Conservation (phyloP, 1,140 invertebrate species). For the Neodiprion pinetum region DNA sequence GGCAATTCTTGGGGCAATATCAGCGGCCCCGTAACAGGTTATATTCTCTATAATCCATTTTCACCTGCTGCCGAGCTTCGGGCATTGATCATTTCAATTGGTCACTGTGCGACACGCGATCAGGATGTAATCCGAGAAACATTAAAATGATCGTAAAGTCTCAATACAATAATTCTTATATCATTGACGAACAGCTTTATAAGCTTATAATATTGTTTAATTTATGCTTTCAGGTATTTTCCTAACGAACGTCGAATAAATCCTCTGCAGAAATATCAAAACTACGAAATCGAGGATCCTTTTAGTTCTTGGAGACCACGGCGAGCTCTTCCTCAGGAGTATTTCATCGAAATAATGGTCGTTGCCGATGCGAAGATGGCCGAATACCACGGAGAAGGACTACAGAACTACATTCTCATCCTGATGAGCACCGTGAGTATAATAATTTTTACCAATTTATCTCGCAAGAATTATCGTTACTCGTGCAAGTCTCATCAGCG, state of each 20-base stretch:
- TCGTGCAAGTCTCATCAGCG: no score
- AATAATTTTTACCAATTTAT: no score
- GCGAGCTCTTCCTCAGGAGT: constrained; percentile 64
- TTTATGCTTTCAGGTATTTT: constrained; percentile 31
- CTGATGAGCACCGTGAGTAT: constrained; percentile 78
- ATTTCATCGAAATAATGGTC: constrained; percentile 81
- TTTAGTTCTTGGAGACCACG: constrained; percentile 45
- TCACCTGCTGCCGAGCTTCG: no score
- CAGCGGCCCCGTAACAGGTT: constrained; percentile 24
- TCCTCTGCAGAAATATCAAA: constrained; percentile 27
- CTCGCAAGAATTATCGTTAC: no score
- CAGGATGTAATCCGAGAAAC: no score
- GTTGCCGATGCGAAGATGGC: constrained; percentile 82
- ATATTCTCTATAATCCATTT: no score
- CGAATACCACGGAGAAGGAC: constrained; percentile 70
- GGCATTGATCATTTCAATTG: no score
- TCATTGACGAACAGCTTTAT: no score
- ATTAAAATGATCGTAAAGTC: no score
- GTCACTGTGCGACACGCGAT: no score
- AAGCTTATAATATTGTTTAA: no score
- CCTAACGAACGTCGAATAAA: constrained; percentile 28
- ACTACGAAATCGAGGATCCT: constrained; percentile 38
- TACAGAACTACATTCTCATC: constrained; percentile 78
- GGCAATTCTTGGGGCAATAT: constrained; percentile 22
- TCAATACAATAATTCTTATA: no score